A percentile compares a stretch with the other conserved stretches of the same genome.
Conservation (phyloP, 2,888 invertebrate genomes). For the Tachina fera region DNA sequence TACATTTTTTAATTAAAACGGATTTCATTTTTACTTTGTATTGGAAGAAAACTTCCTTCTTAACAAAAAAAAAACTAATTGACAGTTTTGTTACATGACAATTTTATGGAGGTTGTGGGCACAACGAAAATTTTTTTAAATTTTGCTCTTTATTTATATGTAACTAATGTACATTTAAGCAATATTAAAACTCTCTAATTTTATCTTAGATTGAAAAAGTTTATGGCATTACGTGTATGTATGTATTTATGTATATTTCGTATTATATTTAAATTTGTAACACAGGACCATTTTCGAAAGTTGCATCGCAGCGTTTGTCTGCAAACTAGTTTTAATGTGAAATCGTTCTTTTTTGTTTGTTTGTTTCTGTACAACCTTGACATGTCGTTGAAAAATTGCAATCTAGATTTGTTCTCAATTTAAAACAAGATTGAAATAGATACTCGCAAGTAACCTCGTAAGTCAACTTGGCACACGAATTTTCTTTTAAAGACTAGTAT, state of each 20-base stretch:
- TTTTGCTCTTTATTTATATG: not conserved
- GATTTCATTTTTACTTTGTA: too few species aligned
- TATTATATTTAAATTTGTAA: conserved; percentile 42
- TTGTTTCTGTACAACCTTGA: conserved; percentile 32
- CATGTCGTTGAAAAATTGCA: conserved; percentile 20
- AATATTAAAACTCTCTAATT: conserved; percentile 44
- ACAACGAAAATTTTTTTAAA: conserved; percentile 10
- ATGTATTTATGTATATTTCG: not conserved
- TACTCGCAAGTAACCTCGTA: not conserved
- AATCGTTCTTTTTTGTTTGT: conserved; percentile 13
- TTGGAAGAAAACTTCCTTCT: too few species aligned
- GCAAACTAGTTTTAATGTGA: conserved; percentile 4
- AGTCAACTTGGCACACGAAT: not conserved
- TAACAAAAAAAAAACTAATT: conserved; percentile 36
- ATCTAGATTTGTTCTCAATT: conserved; percentile 42
- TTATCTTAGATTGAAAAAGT: conserved; percentile 9
- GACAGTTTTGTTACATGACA: conserved; percentile 53
- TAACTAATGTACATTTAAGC: not conserved
- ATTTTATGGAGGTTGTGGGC: conserved; percentile 50
- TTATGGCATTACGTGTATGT: not conserved
- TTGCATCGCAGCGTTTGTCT: not conserved
- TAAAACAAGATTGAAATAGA: conserved; percentile 7
- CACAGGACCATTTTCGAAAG: conserved; percentile 33
- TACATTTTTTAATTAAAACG: too few species aligned
- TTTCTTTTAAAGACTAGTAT: not conserved